Base-by-base conservation (phyloP, 2,888 invertebrate species). In the Zaprionus lineosus region DNA sequence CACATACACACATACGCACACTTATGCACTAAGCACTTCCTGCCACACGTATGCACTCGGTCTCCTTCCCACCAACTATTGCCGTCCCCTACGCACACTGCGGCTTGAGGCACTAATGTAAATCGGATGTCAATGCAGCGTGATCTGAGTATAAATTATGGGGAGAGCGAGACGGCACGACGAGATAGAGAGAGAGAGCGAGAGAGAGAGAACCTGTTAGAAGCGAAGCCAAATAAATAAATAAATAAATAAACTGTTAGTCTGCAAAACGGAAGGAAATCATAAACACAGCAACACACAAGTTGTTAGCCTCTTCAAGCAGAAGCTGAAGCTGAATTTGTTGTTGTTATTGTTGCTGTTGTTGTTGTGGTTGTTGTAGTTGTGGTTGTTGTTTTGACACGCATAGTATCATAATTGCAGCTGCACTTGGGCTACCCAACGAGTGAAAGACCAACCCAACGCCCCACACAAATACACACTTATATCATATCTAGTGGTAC, bases 121-220 rank as follows among this genome's bases (percentile, higher is more conserved):
- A 87, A 88, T 87, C 88, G 88, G 87, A 88, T 87, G 87, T 88
- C 87, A 87, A 83, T 83, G 86, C 83, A 78, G 52, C 62, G 65
- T 69, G 83, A 86, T 88, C 87, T 85, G 88, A 74, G 86, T 87
- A 87, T 77, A 84, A 88, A 88, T 88, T 76, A 84, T 43, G 51
- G 56, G 46, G 19, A 21, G 19, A 31, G 28, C 21, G 37, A 47
- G 36, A 39, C 11, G 28, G 29, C 4, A 19, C 16, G 37, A n/a
- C 12, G 37, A 36, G 8, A 12, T 26, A 12, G 18, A 12, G 31
- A 26, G 19, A 11, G 31, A 16, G 41, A 11, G 33, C 26, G 55
- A 29, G 44, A 46, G 7, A 19, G 31, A 47, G 51, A 75, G 86
- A 83, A 83, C 86, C 82, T 83, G 82, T 83, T 83, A 70, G 70